These are phyloP conservation scores for Bradypodion pumilum DNA, from an alignment of 2,797 vertebrate species.

Conservation along the genomic window DNA sequence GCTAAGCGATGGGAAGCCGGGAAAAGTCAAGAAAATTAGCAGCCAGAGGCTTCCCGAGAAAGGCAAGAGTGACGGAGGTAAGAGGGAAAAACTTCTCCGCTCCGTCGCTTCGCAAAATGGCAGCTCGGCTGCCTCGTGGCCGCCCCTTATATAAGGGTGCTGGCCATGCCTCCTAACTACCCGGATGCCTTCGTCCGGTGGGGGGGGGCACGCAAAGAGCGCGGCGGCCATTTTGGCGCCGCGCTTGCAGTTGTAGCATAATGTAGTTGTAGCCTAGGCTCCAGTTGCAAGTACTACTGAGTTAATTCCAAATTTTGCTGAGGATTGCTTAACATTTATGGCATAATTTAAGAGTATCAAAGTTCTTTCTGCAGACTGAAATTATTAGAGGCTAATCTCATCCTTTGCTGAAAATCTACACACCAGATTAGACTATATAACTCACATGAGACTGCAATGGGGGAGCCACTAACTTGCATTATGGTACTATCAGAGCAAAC, in stretches of 20 bases:
- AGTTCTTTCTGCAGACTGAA: slow-evolving; percentile 6
- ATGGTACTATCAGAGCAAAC: not conserved
- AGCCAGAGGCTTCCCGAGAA: too few species aligned
- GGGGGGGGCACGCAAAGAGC: too few species aligned
- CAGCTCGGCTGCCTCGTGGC: too few species aligned
- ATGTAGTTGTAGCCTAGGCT: not conserved
- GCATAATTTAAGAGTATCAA: slow-evolving; percentile 14
- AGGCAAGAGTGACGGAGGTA: too few species aligned
- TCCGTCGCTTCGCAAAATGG: too few species aligned
- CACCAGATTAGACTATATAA: not conserved
- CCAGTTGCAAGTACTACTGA: not conserved
- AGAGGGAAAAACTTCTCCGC: too few species aligned
- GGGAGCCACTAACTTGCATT: not conserved
- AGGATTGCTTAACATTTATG: not conserved
- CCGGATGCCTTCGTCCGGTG: too few species aligned
- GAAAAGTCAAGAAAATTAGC: too few species aligned
- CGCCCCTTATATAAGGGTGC: too few species aligned
- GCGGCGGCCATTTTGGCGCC: too few species aligned
- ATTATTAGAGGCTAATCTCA: not conserved
- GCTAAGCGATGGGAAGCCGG: too few species aligned
- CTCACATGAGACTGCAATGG: not conserved
- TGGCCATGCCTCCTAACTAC: too few species aligned
- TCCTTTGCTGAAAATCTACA: not conserved
- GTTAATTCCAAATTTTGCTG: not conserved
- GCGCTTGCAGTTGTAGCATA: not conserved